Conservation (phyloP, 2,888 invertebrate genomes). For the Plebejus melissa region DNA sequence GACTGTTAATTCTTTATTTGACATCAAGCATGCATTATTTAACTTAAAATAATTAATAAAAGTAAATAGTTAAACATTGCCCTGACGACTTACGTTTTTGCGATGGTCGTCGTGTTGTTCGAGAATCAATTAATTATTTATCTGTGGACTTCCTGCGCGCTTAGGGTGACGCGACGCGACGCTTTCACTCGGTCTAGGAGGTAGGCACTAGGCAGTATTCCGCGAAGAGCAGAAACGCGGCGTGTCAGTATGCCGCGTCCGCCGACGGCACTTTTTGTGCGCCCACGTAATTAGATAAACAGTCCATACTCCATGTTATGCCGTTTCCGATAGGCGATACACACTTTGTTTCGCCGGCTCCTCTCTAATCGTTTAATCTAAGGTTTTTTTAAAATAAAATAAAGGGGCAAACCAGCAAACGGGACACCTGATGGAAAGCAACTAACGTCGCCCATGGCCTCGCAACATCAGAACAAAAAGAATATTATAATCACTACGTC, state of each 20-base stretch:
- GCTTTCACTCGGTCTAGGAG: slow-evolving; percentile 70
- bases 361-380: background rate
- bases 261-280: slow-evolving; percentile 65
- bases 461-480: no score
- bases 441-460: no score
- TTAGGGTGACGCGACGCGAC: slow-evolving; percentile 63
- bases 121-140: slow-evolving; percentile 40
- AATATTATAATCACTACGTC: no score
- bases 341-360: background rate
- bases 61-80: background rate
- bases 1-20: no score
- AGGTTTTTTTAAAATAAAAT: no score
- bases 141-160: slow-evolving; percentile 49
- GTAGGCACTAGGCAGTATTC: slow-evolving; percentile 54
- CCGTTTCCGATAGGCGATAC: background rate
- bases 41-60: no score
- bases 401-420: no score
- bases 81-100: background rate
- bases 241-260: slow-evolving; percentile 76
- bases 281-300: slow-evolving; percentile 65
- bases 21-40: no score
- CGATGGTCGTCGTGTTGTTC: slow-evolving; percentile 28
- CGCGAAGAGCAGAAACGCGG: slow-evolving; percentile 72
- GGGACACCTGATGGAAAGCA: no score
- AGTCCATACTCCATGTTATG: slow-evolving; percentile 33